phyloP scores from a whole-genome alignment of 23 tunicate genomes.

The Ciona savignyi region DNA sequence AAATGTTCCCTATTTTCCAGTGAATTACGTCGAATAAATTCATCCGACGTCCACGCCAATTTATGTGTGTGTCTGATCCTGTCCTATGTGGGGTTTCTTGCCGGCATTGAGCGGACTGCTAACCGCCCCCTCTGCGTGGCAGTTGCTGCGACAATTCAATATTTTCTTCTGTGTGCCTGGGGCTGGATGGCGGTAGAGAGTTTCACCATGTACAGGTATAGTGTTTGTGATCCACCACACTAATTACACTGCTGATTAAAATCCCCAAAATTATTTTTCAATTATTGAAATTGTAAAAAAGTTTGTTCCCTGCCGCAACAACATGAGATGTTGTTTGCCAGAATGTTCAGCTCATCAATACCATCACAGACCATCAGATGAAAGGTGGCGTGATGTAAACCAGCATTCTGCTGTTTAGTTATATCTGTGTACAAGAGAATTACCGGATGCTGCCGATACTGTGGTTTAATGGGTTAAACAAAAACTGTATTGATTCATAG shows the following conservation, averaged over 20 bases:
- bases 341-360: no score
- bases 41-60: conserved; percentile 34
- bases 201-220: conserved; percentile 64
- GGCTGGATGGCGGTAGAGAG: conserved; percentile 84
- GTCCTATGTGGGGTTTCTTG: conserved; percentile 31
- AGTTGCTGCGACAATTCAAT: conserved; percentile 44
- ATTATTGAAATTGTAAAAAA: no score
- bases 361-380: no score
- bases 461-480: no score
- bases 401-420: no score
- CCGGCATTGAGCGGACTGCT: conserved; percentile 36
- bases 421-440: no score
- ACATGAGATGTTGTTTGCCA: no score
- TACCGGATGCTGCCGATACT: no score
- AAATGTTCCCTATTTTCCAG: not conserved
- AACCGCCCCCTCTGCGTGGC: conserved; percentile 32
- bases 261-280: no score
- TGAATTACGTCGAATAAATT: conserved; percentile 39
- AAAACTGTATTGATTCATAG: no score
- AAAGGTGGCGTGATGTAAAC: no score
- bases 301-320: no score
- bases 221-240: not conserved
- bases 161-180: conserved; percentile 48
- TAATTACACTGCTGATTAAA: not conserved
- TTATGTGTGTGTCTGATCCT: conserved; percentile 34